Base-by-base conservation (phyloP, 2,888 invertebrate species). In the Athalia rosae region DNA sequence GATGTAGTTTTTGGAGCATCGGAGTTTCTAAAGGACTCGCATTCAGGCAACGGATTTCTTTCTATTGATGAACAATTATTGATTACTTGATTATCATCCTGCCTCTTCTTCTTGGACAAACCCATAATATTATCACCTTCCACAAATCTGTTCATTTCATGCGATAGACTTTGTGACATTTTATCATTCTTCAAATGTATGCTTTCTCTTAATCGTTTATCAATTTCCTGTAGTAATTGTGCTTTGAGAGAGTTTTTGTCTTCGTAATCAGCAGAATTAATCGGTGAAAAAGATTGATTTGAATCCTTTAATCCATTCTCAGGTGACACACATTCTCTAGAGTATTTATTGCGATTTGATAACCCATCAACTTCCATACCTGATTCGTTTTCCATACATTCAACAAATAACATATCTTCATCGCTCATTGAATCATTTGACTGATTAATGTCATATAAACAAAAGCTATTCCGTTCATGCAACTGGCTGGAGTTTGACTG, bases 191-290 rank as follows among this genome's bases (percentile, higher is more conserved):
- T 28, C 28, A 28, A 28, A 28, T 28, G 0, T 28, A 28, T 28
- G 28, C 28, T 28, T 28, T 28, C 1, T 1, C 28, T 28, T 28
- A 28, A 28, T 28, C 28, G 28, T 28, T 28, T 28, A 28, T 28
- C 13, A 4, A 71, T 71, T 13, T 71, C 71, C 11, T 56, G 43
- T 13, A 71, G 45, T 45, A 71, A 50, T 58, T 71, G 58, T 15
- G 7, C 43, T 58, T 71, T 71, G 4, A 71, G 45, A 58, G 58
- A 43, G 8, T 71, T 71, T 9, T 47, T 71, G 0, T 71, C 9
- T 45, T 45, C 43, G 4, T 71, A 43, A 7, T 71, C 47, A 58
- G 4, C 56, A 8, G 71, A 58, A 5, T 45, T 71, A 11, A n/a
- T 48, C 0, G 28, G 67, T 7, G 71, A 71, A 43, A n/a, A 56